Conservation (phyloP, 2,888 invertebrate species). For the Aplocera efformata region DNA sequence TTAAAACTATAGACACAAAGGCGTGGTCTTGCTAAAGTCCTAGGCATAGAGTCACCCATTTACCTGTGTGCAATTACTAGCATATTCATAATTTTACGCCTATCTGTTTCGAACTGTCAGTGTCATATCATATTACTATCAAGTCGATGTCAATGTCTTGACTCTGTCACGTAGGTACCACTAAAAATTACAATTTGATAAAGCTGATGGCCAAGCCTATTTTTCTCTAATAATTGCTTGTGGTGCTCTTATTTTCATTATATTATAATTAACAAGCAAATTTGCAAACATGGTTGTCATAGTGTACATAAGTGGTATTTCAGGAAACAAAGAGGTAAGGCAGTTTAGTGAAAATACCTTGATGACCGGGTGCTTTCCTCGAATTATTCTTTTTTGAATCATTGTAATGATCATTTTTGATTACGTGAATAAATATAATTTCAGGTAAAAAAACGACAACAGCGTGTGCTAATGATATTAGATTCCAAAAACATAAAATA, state of each 20-base stretch:
- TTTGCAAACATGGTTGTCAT: constrained; percentile 89
- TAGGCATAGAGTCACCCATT: too few relatives aligned
- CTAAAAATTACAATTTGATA: constrained; percentile 52
- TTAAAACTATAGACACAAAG: too few relatives aligned
- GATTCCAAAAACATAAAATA: constrained; percentile 95
- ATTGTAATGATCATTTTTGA: constrained; percentile 57
- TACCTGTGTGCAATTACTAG: too few relatives aligned
- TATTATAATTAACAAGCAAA: constrained; percentile 43
- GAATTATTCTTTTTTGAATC: constrained; percentile 63
- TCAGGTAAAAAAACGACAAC: constrained; percentile 97
- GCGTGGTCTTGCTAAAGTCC: too few relatives aligned
- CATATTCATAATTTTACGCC: too few relatives aligned
- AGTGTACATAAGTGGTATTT: constrained; percentile 95
- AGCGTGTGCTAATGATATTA: constrained; percentile 94
- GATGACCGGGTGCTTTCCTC: constrained; percentile 59
- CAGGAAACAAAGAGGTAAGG: constrained; percentile 95
- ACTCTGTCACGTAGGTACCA: too few relatives aligned
- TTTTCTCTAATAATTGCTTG: constrained; percentile 59
- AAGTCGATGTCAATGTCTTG: constrained; percentile 42
- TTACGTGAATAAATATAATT: constrained; percentile 60
- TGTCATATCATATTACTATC: too few relatives aligned
- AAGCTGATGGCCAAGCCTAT: constrained; percentile 76
- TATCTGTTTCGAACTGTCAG: too few relatives aligned
- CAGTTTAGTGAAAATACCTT: constrained; percentile 63
- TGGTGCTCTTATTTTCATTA: constrained; percentile 50